Conservation (phyloP, 2,888 invertebrate species). For the Altica lythri region DNA sequence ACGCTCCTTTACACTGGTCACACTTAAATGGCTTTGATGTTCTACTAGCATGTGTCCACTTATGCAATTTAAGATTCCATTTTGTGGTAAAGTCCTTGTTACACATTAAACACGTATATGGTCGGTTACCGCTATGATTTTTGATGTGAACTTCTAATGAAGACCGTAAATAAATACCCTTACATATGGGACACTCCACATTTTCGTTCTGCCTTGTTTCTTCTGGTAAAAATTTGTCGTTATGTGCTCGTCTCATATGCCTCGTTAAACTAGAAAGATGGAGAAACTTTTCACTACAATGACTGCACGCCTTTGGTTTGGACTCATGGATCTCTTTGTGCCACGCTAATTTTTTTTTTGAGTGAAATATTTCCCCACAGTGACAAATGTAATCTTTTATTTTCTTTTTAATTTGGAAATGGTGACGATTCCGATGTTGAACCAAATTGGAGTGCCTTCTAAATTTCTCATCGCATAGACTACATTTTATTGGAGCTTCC, state of each 20-base stretch:
- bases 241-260: slow-evolving; percentile 81
- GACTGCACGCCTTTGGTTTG: slow-evolving; percentile 80
- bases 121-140: slow-evolving; percentile 76
- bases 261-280: slow-evolving; percentile 82
- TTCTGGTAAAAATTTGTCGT: slow-evolving; percentile 72
- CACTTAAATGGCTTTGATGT: slow-evolving; percentile 86
- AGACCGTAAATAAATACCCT: slow-evolving; percentile 74
- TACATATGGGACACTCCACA: slow-evolving; percentile 79
- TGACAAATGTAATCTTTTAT: slow-evolving; percentile 59
- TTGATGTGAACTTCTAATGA: slow-evolving; percentile 80
- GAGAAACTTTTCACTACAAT: slow-evolving; percentile 86
- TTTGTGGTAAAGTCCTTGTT: slow-evolving; percentile 86
- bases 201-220: slow-evolving; percentile 67
- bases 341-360: slow-evolving; percentile 82
- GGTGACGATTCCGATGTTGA: slow-evolving; percentile 80
- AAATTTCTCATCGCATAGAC: slow-evolving; percentile 78
- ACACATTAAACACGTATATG: slow-evolving; percentile 82
- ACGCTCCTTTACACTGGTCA: slow-evolving; percentile 80
- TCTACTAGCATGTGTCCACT: slow-evolving; percentile 86
- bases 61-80: slow-evolving; percentile 88
- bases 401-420: slow-evolving; percentile 73
- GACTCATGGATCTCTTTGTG: slow-evolving; percentile 83
- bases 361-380: slow-evolving; percentile 82
- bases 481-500: slow-evolving; percentile 79
- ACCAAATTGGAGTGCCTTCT: slow-evolving; percentile 83